These are phyloP conservation scores for Agrypnus murinus DNA, from an alignment of 2,888 invertebrate species.

Conservation along the genomic window DNA sequence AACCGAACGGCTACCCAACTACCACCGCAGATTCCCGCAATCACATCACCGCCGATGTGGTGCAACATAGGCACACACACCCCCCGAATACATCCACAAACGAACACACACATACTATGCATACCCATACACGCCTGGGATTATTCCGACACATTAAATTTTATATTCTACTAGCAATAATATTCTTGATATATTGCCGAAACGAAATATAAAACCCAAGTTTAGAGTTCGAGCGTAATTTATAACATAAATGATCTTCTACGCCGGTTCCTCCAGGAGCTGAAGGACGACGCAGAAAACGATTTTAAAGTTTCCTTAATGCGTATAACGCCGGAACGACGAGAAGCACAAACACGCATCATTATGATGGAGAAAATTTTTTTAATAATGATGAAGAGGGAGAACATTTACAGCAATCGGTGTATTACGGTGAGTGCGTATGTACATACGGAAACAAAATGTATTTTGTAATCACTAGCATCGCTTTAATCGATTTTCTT, in stretches of 20 bases:
- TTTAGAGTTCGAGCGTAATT: conserved; percentile 37
- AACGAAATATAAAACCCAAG: conserved; percentile 38
- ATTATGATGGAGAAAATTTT: conserved; percentile 26
- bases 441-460: conserved; percentile 20
- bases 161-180: conserved; percentile 43
- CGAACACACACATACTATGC: conserved; percentile 13
- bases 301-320: conserved; percentile 41
- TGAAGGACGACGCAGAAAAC: conserved; percentile 27
- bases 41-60: too few relatives aligned
- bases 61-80: too few relatives aligned
- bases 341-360: conserved; percentile 21
- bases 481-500: conserved; percentile 39
- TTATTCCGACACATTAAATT: conserved; percentile 49
- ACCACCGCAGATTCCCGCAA: background rate
- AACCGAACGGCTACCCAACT: conserved; percentile 27
- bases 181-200: conserved; percentile 41
- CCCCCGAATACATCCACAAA: conserved; percentile 19
- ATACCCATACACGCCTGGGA: conserved; percentile 33
- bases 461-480: conserved; percentile 31
- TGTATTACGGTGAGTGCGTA: conserved; percentile 24
- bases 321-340: conserved; percentile 24
- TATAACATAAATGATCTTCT: conserved; percentile 40
- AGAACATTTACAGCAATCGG: conserved; percentile 17
- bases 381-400: conserved; percentile 23
- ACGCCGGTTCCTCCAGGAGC: conserved; percentile 1